Evolutionary conservation across 2,113 vertebrate genomes (phyloP), one percentile per base, ranked within the genome.

Genomic region (Microtus oregoni): DNA sequence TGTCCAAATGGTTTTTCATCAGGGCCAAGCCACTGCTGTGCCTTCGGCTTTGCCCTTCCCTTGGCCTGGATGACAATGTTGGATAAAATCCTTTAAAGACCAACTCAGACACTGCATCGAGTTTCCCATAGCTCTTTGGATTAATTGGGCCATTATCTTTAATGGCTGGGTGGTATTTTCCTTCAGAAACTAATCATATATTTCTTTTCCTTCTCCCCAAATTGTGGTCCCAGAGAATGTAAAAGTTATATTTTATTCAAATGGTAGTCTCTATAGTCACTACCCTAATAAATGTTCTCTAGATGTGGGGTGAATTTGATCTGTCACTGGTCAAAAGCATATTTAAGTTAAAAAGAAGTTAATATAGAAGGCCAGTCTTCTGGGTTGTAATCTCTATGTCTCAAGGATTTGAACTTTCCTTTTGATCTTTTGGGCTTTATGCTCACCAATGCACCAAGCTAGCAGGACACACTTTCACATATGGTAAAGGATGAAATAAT

Each of bases 141-240:
- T 88, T 77, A 38, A 86, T 41, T 58, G 15, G 8, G 17, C 44
- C 76, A 61, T 94, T 81, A 70, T 72, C 35, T 12, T 86, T 86
- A 86, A 86, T n/a, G 24, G 67, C n/a, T 38, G 38, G 20, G 63
- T 88, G 73, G 87, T 65, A 52, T 86, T 96, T 94, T 91, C 58
- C 13, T 76, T 85, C 9, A 81, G 35, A 7, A 15, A 61, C 35
- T 95, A 82, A 96, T 93, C 41, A 55, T 83, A 11, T 82, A 12
- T 90, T 76, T 70, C 30, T 65, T 58, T 67, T 65, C 24, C n/a
- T 35, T 67, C 8, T 38, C 2, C 15, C 10, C 72, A 88, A 89
- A 76, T 76, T 61, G 20, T 79, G 32, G 72, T 83, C 35, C 68
- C 5, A 44, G 17, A 55, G 44, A 81, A 93, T 77, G 38, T 44